phyloP scores from a whole-genome alignment of 2,113 vertebrate species.

The Prolemur simus region DNA sequence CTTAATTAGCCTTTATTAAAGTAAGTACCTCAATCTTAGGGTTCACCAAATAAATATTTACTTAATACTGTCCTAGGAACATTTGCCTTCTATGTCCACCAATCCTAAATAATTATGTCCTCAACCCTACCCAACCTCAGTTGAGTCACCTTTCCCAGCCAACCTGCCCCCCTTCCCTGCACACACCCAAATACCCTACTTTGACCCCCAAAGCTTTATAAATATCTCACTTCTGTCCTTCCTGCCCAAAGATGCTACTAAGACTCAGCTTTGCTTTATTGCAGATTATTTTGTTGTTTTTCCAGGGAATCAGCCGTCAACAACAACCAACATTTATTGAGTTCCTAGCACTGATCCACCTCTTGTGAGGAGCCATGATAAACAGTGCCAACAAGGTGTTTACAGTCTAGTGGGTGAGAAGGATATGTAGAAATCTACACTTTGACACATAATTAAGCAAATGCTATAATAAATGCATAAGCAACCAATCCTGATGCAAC shows the following conservation, averaged over 20 bases:
- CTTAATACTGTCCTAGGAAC: neutral
- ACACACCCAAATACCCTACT: accelerated
- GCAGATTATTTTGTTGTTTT: neutral
- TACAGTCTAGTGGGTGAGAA: neutral
- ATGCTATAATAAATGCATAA: neutral
- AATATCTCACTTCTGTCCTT: neutral
- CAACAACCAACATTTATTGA: neutral
- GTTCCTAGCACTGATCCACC: neutral
- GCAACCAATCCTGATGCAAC: neutral
- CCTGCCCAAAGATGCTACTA: neutral
- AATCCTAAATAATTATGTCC: neutral
- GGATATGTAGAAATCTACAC: neutral
- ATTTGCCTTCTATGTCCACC: neutral
- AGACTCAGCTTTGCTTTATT: neutral
- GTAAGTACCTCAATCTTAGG: neutral
- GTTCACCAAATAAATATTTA: neutral
- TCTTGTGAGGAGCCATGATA: neutral
- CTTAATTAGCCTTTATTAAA: neutral
- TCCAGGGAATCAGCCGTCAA: neutral
- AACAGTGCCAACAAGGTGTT: neutral
- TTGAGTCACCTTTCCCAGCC: neutral
- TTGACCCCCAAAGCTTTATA: neutral
- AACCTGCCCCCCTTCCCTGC: neutral
- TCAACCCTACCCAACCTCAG: neutral
- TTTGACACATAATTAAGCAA: neutral